phyloP scores from a whole-genome alignment of 2,888 invertebrate species.

The Phengaris arion region DNA sequence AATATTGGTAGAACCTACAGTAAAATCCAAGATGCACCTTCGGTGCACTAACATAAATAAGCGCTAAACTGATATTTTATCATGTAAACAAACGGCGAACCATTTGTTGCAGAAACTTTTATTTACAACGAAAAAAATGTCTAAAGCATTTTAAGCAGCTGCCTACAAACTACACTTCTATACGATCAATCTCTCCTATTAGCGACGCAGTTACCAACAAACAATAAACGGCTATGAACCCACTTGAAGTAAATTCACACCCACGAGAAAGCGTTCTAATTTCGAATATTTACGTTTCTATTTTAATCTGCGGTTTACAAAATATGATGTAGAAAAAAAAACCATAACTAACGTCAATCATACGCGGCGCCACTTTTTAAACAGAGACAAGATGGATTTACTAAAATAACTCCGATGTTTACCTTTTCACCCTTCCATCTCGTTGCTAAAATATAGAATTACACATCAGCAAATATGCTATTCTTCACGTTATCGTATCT shows the following conservation, averaged over 20 bases:
- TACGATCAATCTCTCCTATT: neutral
- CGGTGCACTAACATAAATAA: too few relatives aligned
- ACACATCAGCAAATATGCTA: slow-evolving; percentile 59
- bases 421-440: slow-evolving; percentile 77
- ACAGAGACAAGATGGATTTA: slow-evolving; percentile 71
- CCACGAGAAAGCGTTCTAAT: slow-evolving; percentile 23
- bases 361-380: slow-evolving; percentile 72
- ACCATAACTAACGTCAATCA: slow-evolving; percentile 69
- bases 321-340: slow-evolving; percentile 43
- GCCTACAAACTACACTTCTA: neutral
- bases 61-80: too few relatives aligned
- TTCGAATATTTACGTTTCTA: slow-evolving; percentile 35
- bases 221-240: slow-evolving; percentile 9
- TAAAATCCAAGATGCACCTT: too few relatives aligned
- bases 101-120: too few relatives aligned
- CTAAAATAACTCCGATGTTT: slow-evolving; percentile 76
- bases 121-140: too few relatives aligned
- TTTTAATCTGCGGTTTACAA: slow-evolving; percentile 43
- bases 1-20: too few relatives aligned
- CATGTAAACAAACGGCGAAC: too few relatives aligned
- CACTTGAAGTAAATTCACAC: slow-evolving; percentile 15
- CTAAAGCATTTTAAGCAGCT: too few relatives aligned
- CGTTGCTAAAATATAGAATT: slow-evolving; percentile 76
- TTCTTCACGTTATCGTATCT: slow-evolving; percentile 35
- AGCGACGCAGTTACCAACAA: slow-evolving; percentile 3